Conservation (phyloP, 2,888 invertebrate genomes). For the Stegophylla sp. region DNA sequence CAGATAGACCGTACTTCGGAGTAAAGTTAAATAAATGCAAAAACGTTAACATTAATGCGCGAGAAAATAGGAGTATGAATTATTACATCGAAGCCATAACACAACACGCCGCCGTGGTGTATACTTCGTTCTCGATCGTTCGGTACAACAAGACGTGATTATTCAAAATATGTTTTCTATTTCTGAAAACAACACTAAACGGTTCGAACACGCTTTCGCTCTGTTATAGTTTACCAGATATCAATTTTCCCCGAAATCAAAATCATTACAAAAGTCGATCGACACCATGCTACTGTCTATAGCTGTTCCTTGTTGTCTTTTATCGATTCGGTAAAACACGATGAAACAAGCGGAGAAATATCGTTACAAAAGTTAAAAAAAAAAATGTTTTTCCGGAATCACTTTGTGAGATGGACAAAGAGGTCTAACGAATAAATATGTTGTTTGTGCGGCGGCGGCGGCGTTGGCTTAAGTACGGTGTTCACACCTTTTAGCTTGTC, state of each 20-base stretch:
- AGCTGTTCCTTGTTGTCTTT: not conserved
- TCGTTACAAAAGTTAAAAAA: not conserved
- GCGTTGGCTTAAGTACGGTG: conserved; percentile 1
- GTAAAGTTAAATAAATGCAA: not conserved
- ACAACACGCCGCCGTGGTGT: no score
- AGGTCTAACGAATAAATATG: not conserved
- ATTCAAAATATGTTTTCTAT: no score
- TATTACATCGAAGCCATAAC: no score
- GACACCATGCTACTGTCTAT: not conserved
- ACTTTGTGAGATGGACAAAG: not conserved
- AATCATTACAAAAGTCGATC: not conserved
- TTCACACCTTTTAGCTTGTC: conserved; percentile 36
- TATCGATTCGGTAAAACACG: not conserved
- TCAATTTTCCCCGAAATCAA: not conserved
- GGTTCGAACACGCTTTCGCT: no score
- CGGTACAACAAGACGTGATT: no score
- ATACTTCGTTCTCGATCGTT: no score
- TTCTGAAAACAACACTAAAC: no score
- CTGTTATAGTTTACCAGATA: no score
- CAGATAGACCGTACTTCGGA: not conserved
- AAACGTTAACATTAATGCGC: not conserved
- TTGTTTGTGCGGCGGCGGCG: not conserved
- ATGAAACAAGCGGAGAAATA: not conserved
- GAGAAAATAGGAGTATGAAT: not conserved
- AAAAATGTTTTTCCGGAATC: no score